Conservation (phyloP, 2,888 invertebrate species). For the Penaeus monodon region DNA sequence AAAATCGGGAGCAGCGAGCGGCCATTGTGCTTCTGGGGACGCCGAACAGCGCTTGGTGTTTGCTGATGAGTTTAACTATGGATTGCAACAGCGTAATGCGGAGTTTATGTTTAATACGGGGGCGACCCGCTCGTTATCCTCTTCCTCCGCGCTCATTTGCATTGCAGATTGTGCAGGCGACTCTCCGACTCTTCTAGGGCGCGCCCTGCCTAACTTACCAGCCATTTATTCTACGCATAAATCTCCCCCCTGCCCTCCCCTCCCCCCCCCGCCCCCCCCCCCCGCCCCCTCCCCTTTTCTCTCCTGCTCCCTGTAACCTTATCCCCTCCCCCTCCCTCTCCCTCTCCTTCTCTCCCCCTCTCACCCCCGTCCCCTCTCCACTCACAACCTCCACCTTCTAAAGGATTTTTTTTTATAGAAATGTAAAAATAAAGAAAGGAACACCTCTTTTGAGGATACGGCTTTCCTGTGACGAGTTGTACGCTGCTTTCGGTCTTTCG, state of each 20-base stretch:
- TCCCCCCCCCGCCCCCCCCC: not conserved
- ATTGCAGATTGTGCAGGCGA: constrained; percentile 55
- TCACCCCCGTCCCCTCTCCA: not conserved
- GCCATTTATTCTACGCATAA: constrained; percentile 52
- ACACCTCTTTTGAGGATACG: too few species aligned
- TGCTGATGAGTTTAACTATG: constrained; percentile 52
- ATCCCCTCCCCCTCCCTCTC: not conserved
- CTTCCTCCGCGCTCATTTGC: constrained; percentile 55
- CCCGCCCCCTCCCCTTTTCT: not conserved
- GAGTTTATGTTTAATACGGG: constrained; percentile 60
- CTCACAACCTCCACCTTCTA: not conserved
- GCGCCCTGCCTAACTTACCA: constrained; percentile 46
- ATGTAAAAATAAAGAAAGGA: too few species aligned
- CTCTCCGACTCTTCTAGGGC: constrained; percentile 43
- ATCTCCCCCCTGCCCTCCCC: constrained; percentile 13
- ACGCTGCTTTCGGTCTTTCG: too few species aligned
- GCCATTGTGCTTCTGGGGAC: constrained; percentile 42
- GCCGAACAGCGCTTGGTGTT: constrained; percentile 45
- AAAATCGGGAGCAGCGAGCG: not conserved
- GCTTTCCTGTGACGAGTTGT: too few species aligned
- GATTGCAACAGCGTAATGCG: constrained; percentile 55
- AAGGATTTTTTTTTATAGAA: not conserved
- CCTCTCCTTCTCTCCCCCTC: too few species aligned
- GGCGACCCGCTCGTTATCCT: constrained; percentile 56
- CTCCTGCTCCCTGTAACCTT: not conserved